phyloP scores from a whole-genome alignment of 2,797 vertebrate genomes.

The Ctenopoma multispine region DNA sequence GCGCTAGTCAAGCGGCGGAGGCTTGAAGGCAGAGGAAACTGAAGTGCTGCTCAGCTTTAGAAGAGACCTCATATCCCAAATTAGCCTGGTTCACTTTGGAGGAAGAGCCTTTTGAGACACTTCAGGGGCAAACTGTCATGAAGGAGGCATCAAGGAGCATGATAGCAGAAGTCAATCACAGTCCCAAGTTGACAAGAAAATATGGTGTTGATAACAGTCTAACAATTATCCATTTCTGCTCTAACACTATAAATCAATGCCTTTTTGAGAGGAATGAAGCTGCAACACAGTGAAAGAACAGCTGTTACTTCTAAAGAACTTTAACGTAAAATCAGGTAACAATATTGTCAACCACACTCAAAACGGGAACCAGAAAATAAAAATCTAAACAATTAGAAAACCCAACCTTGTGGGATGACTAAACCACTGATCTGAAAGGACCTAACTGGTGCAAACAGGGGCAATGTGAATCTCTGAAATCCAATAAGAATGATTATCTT shows the following conservation, averaged over 20 bases:
- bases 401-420: slow-evolving; percentile 36
- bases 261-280: slow-evolving; percentile 8
- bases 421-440: slow-evolving; percentile 56
- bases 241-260: slow-evolving; percentile 1
- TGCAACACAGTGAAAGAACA: slow-evolving; percentile 37
- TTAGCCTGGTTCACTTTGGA: slow-evolving; percentile 52
- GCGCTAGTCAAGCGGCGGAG: slow-evolving; percentile 61
- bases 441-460: slow-evolving; percentile 46
- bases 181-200: slow-evolving; percentile 34
- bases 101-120: slow-evolving; percentile 40
- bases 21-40: slow-evolving; percentile 60
- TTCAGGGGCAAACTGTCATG: slow-evolving; percentile 36
- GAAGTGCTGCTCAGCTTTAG: slow-evolving; percentile 61
- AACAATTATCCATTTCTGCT: slow-evolving; percentile 34
- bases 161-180: slow-evolving; percentile 40
- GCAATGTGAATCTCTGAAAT: slow-evolving; percentile 26
- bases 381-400: slow-evolving; percentile 38
- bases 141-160: slow-evolving; percentile 35
- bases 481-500: slow-evolving; percentile 43
- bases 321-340: slow-evolving; percentile 31
- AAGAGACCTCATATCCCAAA: slow-evolving; percentile 64
- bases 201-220: slow-evolving; percentile 28
- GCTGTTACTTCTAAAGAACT: slow-evolving; percentile 43
- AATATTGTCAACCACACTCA: slow-evolving; percentile 1
- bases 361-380: slow-evolving; percentile 22